A percentile compares a stretch with the other conserved stretches of the same genome.
phyloP scores from a whole-genome alignment of 23 tunicate genomes.

The Trididemnum nubilum region DNA sequence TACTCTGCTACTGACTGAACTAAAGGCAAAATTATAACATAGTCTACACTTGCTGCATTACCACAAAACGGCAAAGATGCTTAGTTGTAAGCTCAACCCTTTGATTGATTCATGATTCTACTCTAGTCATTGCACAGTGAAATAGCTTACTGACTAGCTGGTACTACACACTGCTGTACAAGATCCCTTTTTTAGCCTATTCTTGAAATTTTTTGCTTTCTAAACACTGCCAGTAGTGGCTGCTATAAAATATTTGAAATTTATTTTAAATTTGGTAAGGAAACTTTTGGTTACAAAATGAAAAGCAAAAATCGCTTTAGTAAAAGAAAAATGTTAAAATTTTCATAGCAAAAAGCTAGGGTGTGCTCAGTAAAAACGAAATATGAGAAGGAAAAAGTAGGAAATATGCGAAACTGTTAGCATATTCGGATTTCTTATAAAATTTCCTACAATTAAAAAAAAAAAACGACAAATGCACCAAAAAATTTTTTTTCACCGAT shows the following conservation, averaged over 20 bases:
- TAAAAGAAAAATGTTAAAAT: neutral
- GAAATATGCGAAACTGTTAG: neutral
- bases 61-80: neutral
- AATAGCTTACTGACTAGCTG: slow-evolving; percentile 1
- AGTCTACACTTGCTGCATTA: neutral
- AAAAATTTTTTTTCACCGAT: slow-evolving; percentile 14
- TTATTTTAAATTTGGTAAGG: neutral
- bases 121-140: slow-evolving; percentile 1
- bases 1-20: slow-evolving; percentile 6
- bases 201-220: neutral
- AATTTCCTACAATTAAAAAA: slow-evolving; percentile 12
- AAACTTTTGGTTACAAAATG: slow-evolving; percentile 6
- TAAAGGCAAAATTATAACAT: neutral
- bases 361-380: slow-evolving; percentile 17
- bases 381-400: slow-evolving; percentile 2
- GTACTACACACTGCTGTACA: neutral
- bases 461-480: slow-evolving; percentile 2
- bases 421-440: slow-evolving; percentile 8
- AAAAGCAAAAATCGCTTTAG: neutral
- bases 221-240: neutral
- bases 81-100: slow-evolving; percentile 1
- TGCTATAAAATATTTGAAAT: neutral
- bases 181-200: neutral
- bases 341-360: slow-evolving; percentile 1
- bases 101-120: neutral